Evolutionary conservation across 2,888 invertebrate genomes (phyloP).

Genomic region (Drosophila quinaria): DNA sequence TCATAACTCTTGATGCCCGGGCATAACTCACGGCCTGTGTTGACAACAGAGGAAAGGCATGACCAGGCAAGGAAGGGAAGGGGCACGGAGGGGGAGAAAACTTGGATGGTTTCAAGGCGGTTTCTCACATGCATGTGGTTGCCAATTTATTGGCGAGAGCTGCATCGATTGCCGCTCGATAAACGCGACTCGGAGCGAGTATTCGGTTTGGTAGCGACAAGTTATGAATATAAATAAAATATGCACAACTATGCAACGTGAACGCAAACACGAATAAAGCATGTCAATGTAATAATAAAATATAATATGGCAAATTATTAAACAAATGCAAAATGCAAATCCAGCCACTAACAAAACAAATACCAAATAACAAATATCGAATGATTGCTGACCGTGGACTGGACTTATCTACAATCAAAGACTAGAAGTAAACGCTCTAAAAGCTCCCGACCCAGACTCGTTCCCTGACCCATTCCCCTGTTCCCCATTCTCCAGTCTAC

Average conservation of each 20-base stretch:
- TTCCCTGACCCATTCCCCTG: too few species aligned
- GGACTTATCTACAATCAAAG: slow-evolving; percentile 71
- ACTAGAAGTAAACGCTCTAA: slow-evolving; percentile 78
- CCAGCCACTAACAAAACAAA: not conserved
- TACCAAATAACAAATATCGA: slow-evolving; percentile 1
- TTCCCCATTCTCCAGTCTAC: not conserved
- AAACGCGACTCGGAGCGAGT: slow-evolving; percentile 55
- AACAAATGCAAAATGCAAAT: slow-evolving; percentile 69
- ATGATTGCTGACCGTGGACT: slow-evolving; percentile 40
- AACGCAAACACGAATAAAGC: slow-evolving; percentile 66
- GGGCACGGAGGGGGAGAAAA: not conserved
- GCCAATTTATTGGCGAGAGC: slow-evolving; percentile 77
- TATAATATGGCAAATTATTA: slow-evolving; percentile 78
- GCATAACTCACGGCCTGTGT: slow-evolving; percentile 43
- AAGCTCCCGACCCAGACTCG: slow-evolving; percentile 68
- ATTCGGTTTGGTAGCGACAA: slow-evolving; percentile 67
- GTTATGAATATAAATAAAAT: slow-evolving; percentile 83
- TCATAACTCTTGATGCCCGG: slow-evolving; percentile 73
- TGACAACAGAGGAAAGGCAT: slow-evolving; percentile 8
- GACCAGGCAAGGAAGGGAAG: not conserved
- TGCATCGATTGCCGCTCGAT: slow-evolving; percentile 79
- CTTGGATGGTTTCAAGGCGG: slow-evolving; percentile 66
- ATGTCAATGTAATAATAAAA: slow-evolving; percentile 79
- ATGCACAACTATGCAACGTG: slow-evolving; percentile 78
- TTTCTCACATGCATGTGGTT: slow-evolving; percentile 50